These are phyloP conservation scores for Sarcophaga variegata DNA, from an alignment of 2,888 invertebrate genomes.

Conservation along the genomic window DNA sequence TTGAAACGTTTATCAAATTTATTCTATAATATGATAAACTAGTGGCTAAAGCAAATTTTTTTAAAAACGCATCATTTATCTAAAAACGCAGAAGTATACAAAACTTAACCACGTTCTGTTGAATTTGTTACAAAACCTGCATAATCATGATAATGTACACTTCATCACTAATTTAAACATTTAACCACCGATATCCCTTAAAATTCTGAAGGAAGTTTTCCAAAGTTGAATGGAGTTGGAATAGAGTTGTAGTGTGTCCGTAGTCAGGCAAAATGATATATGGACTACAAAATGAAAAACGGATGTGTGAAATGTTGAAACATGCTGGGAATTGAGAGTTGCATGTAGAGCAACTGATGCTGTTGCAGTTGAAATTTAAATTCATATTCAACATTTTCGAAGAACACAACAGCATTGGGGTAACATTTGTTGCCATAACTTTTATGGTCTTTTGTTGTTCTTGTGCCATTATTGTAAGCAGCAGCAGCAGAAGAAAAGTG, in stretches of 20 bases:
- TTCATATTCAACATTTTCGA: slow-evolving; percentile 36
- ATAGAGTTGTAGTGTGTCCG: not conserved
- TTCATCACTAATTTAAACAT: slow-evolving; percentile 49
- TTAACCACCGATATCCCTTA: slow-evolving; percentile 13
- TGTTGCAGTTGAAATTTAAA: slow-evolving; percentile 36
- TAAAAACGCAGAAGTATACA: no score
- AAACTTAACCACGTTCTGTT: slow-evolving; percentile 36
- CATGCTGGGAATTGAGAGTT: slow-evolving; percentile 61
- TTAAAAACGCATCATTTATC: no score
- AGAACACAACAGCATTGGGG: not conserved
- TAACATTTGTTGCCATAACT: slow-evolving; percentile 27
- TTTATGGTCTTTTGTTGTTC: no score
- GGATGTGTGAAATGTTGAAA: slow-evolving; percentile 49
- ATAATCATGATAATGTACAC: slow-evolving; percentile 8
- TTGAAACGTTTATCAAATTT: no score
- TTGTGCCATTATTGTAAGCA: not conserved
- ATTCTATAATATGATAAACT: no score
- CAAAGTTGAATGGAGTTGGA: not conserved
- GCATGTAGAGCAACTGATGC: slow-evolving; percentile 43
- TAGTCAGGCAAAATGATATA: not conserved
- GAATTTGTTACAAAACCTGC: slow-evolving; percentile 14
- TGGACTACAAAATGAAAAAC: slow-evolving; percentile 38
- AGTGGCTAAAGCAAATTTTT: no score
- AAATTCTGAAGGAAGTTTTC: slow-evolving; percentile 11
- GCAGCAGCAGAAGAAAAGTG: not conserved